Evolutionary conservation across 2,888 invertebrate species (phyloP), one percentile per base, ranked within the genome.

Genomic region (Stenchaetothrips biformis): DNA sequence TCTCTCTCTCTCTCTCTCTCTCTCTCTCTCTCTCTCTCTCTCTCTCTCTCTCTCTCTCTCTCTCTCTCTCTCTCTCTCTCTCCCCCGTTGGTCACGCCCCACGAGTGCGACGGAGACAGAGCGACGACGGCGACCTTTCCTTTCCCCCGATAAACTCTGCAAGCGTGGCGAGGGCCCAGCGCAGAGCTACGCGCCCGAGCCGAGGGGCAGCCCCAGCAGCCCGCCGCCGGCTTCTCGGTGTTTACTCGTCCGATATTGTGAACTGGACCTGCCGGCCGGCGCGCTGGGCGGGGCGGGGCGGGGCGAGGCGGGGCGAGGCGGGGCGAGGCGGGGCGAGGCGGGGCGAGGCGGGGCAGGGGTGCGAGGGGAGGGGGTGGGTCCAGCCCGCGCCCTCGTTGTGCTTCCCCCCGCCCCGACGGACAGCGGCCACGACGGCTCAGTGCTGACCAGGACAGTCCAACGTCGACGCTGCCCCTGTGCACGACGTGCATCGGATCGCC

Each of bases 31-130:
- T 62, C 62, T 62, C 62, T 62, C 62, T 62, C 18, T 62, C 62
- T 62, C 62, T 62, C 62, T 62, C 18, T 62, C 62, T 62, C 62
- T 62, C 62, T 62, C 62, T 62, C 62, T 62, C 62, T 62, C 18
- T 62, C 62, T 62, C 62, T 62, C 13, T 62, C 62, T 62, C 62
- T 62, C 62, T 62, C 18, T 18, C 18, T 18, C 62, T 49, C 49
- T 49, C 53, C 53, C 53, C 53, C 11, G 13, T 18, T 53, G 53
- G 53, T 53, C 18, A 59, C 59, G 18, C 13, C 59, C 59, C 59
- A 6, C 6, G 37, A 4, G 37, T 37, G 37, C 37, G 37, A 37
- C 37, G 37, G 37, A 37, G 37, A 37, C 37, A 37, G 37, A 4
- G 37, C 37, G 37, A 37, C 21, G 21, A 11, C 67, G 25, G 7